These are phyloP conservation scores for Aphaenogaster ashmeadi DNA, from an alignment of 1,140 invertebrate genomes.

Conservation along the genomic window DNA sequence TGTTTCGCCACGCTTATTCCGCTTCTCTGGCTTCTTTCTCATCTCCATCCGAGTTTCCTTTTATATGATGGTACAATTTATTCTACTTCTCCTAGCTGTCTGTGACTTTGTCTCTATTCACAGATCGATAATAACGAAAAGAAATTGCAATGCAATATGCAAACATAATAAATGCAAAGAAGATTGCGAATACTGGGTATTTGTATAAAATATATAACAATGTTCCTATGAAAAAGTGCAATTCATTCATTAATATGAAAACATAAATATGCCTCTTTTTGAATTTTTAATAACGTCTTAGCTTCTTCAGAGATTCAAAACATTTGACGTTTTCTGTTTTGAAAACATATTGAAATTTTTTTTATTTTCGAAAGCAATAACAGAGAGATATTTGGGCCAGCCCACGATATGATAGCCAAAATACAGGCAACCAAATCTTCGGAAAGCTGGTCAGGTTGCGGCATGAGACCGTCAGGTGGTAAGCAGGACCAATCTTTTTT, in stretches of 20 bases:
- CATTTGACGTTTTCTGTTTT: background rate
- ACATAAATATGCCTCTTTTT: constrained; percentile 1
- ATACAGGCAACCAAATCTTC: constrained; percentile 79
- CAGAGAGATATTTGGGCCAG: constrained; percentile 29
- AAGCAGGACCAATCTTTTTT: constrained; percentile 73
- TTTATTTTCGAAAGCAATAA: background rate
- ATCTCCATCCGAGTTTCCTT: constrained; percentile 58
- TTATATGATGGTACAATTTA: constrained; percentile 78
- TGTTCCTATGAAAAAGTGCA: background rate
- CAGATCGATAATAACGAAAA: constrained; percentile 27
- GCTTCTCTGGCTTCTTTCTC: constrained; percentile 50
- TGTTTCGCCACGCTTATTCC: constrained; percentile 45
- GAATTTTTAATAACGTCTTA: background rate
- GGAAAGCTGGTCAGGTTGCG: constrained; percentile 77
- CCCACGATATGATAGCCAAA: constrained; percentile 73
- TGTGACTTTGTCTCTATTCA: constrained; percentile 9
- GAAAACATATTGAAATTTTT: background rate
- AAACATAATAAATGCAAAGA: constrained; percentile 27
- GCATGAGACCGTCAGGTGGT: constrained; percentile 82
- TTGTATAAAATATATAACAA: background rate
- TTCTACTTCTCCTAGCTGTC: constrained; percentile 79
- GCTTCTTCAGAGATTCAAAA: background rate
- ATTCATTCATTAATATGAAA: background rate
- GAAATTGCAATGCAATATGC: background rate
- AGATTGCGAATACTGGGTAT: constrained; percentile 9